These are phyloP conservation scores for Dryocosmus kuriphilus DNA, from an alignment of 2,888 invertebrate species.

Conservation along the genomic window DNA sequence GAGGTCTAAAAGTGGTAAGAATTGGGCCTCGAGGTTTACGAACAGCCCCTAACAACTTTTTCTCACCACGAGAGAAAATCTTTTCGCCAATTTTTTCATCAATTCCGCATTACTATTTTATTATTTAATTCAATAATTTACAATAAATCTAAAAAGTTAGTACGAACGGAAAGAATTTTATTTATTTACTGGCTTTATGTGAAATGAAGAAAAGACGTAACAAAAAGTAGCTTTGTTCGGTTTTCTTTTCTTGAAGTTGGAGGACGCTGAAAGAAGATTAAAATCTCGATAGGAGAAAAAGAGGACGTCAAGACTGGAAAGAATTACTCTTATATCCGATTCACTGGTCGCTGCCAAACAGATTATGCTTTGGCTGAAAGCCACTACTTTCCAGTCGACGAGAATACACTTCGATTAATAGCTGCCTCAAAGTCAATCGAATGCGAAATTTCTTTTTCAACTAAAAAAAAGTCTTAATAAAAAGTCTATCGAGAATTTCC, in stretches of 20 bases:
- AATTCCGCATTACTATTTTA: background rate
- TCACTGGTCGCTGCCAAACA: conserved; percentile 51
- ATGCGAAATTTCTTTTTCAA: conserved; percentile 54
- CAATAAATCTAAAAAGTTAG: background rate
- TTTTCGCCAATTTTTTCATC: background rate
- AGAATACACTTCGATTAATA: conserved; percentile 58
- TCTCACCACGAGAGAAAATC: background rate
- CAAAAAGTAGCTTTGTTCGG: conserved; percentile 26
- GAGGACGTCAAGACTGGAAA: conserved; percentile 29
- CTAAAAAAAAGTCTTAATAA: background rate
- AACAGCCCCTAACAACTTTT: conserved; percentile 8
- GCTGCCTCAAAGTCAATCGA: conserved; percentile 63
- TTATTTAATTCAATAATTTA: too few relatives aligned
- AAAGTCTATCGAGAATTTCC: background rate
- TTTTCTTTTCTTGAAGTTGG: conserved; percentile 30
- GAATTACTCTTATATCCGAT: conserved; percentile 41
- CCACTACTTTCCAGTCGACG: conserved; percentile 42
- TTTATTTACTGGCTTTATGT: background rate
- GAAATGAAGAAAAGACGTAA: conserved; percentile 17
- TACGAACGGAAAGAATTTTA: background rate
- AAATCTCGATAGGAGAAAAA: conserved; percentile 23
- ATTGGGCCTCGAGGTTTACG: too few relatives aligned
- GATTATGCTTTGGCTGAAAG: conserved; percentile 55
- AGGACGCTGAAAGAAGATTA: conserved; percentile 35
- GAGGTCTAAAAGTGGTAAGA: too few relatives aligned